Conservation (phyloP, 2,888 invertebrate species). For the Prosopocoilus inquinatus region DNA sequence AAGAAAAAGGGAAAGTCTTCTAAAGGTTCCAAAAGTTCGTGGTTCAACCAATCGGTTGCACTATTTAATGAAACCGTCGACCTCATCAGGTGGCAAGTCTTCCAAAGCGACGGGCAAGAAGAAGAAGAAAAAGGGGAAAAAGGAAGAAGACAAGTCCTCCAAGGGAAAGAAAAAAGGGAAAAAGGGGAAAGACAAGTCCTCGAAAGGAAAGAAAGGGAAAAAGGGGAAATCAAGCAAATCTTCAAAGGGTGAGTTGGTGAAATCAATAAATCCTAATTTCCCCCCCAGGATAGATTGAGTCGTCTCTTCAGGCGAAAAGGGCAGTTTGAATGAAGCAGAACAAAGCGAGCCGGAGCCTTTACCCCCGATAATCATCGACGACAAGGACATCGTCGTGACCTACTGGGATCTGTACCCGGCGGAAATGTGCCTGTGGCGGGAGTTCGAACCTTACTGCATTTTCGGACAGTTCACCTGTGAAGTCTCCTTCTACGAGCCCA, state of each 20-base stretch:
- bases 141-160: neutral
- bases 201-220: conserved; percentile 7
- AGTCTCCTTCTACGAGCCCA: conserved; percentile 18
- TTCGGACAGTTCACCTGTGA: conserved; percentile 29
- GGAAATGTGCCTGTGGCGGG: conserved; percentile 33
- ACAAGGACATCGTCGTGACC: conserved; percentile 24
- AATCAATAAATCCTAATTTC: too few species aligned
- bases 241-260: neutral
- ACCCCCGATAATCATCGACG: conserved; percentile 23
- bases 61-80: too few species aligned
- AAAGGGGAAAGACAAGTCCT: conserved; percentile 16
- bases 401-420: conserved; percentile 36
- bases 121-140: conserved; percentile 13
- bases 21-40: neutral
- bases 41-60: neutral
- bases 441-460: conserved; percentile 30
- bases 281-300: too few species aligned
- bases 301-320: conserved; percentile 4
- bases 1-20: conserved; percentile 5
- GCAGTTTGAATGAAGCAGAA: conserved; percentile 1
- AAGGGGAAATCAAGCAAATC: conserved; percentile 1
- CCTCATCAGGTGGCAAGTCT: too few species aligned
- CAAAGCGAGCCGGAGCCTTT: conserved; percentile 8
- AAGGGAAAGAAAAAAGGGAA: conserved; percentile 6
- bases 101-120: conserved; percentile 8